Conservation (phyloP, 2,113 vertebrate species). For the Saimiri boliviensis region DNA sequence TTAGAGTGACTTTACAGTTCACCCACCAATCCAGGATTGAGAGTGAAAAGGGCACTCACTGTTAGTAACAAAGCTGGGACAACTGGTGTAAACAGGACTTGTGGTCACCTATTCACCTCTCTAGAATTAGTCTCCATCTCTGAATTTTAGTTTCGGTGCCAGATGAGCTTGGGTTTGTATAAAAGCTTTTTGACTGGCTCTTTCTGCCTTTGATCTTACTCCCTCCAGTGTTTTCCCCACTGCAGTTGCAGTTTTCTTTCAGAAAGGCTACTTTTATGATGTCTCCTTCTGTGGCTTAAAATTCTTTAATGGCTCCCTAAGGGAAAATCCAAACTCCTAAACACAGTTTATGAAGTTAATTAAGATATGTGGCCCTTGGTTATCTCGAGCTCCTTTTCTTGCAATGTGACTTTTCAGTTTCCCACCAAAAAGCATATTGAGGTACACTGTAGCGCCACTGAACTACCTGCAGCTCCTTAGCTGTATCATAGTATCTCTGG, state of each 20-base stretch:
- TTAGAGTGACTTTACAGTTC: not conserved
- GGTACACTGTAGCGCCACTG: accelerated
- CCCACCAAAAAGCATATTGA: not conserved
- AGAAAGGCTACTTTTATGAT: not conserved
- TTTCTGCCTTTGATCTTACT: not conserved
- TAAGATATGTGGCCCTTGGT: not conserved
- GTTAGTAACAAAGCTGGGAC: not conserved
- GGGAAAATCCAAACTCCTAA: not conserved
- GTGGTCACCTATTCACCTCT: not conserved
- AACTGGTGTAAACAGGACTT: not conserved
- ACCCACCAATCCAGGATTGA: not conserved
- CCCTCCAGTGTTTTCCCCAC: not conserved
- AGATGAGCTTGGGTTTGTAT: not conserved
- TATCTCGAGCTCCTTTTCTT: not conserved
- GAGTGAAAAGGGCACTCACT: not conserved
- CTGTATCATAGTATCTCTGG: accelerated
- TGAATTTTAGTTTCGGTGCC: not conserved
- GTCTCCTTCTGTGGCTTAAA: not conserved
- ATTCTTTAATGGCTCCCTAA: not conserved
- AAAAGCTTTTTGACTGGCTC: not conserved
- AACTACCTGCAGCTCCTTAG: not conserved
- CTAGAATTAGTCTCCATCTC: not conserved
- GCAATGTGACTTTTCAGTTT: not conserved
- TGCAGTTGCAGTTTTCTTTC: not conserved
- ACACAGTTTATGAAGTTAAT: not conserved